Base-by-base conservation (phyloP, 2,113 vertebrate genomes). In the Gasterosteus nipponicus region DNA sequence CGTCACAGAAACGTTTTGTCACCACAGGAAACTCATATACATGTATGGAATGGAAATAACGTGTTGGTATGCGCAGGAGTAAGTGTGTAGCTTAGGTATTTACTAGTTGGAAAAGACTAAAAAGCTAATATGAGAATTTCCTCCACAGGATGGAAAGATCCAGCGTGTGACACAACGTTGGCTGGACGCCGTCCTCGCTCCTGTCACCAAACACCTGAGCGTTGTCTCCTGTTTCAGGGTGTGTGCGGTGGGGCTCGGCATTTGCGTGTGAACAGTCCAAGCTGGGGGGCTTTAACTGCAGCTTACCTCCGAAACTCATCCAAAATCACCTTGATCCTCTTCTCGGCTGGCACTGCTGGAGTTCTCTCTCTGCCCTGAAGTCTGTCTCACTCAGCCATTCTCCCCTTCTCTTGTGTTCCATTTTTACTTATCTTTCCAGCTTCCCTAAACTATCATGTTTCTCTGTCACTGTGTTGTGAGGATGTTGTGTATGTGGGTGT, bases 321-420 rank as follows among this genome's bases (percentile, higher is more conserved):
- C 92, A 91, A 91, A 89, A 90, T 35, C 87, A 87, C 80, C 84
- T 86, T 90, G 86, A 90, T 90, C 89, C 87, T 82, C 83, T 85
- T 82, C 83, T 49, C 53, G 58, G 56, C 81, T 84, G 84, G 78
- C 87, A 65, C 77, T 77, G 87, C 64, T 74, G 66, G 83, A 77
- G 81, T 77, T 77, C 80, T 70, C 67, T 62, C 73, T 35, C 46
- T 35, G 78, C 35, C 51, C 68, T 64, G 56, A 39, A 41, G 53
- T 74, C 64, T 81, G 39, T 72, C 54, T 77, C 31, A 51, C 51
- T 72, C 64, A 60, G 19, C 29, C 58, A 11, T 49, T 73, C 59
- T 64, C 53, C 44, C 67, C 57, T 60, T 60, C 80, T 64, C 64
- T 60, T 72, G 44, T 80, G 54, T 87, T 80, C 86, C 83, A 86